Evolutionary conservation across 2,113 vertebrate genomes (phyloP), one percentile per base, ranked within the genome.

Genomic region (Cavia aperea): DNA sequence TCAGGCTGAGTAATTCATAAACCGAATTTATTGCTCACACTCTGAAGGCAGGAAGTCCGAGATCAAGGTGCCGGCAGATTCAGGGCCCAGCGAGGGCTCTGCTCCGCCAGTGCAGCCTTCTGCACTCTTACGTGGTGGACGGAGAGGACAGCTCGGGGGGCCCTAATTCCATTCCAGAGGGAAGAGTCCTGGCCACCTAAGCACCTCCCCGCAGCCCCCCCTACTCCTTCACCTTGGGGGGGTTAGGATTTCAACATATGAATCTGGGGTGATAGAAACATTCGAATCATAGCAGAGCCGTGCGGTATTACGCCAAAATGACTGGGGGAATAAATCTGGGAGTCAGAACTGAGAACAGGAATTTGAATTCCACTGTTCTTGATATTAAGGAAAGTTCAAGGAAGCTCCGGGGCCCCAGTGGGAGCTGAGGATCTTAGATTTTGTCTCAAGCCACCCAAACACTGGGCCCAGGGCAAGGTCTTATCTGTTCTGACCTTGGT

Each of bases 391-490:
- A 19, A 26, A 85, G 84, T 14, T n/a, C 72, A 11, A 46, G 15
- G 79, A 58, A 65, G 13, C 21, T 21, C 7, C 2, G 51, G 14
- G 31, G 24, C 5, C 4, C 33, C 4, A 33, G 15, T 9, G 13
- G 66, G 73, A 5, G 78, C 51, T 26, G 58, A 33, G 49, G 66
- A 72, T 18, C 29, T 31, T 56, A 60, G 66, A 10, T 66, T 56
- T 54, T 60, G 3, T 54, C 49, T 60, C 62, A 15, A 18, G 21
- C 26, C 24, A 6, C 12, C 2, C 1, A 1, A 15, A 1, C 1
- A 2, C 56, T 33, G 39, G 43, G 10, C 43, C 16, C 5, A 21
- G 23, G 60, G 19, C 54, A 24, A 51, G 54, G 66, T 31, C 31
- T n/a, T n/a, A 31, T 9, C 26, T 0, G 4, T 16, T 51, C 49